These are phyloP conservation scores for Pelvicachromis taeniatus DNA, from an alignment of 2,113 vertebrate genomes.

Conservation along the genomic window DNA sequence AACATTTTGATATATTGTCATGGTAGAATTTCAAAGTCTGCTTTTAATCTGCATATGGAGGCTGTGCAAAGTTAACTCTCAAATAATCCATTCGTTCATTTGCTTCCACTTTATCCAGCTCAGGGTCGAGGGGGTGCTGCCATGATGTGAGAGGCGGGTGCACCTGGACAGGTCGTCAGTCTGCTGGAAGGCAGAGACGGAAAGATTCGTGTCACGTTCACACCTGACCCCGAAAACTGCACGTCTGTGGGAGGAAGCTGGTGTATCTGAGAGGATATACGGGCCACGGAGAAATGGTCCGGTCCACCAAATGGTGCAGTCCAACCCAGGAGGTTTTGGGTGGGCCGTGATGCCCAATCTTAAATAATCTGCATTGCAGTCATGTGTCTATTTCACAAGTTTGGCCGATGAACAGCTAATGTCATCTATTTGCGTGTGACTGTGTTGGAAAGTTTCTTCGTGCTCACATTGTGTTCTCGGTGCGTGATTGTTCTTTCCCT, in stretches of 20 bases:
- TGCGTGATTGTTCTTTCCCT: not conserved
- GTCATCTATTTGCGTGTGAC: not conserved
- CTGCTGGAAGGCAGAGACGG: not conserved
- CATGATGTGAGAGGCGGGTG: not conserved
- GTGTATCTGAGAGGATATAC: not conserved
- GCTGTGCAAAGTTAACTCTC: accelerated
- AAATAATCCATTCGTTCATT: accelerated
- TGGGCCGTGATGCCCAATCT: not conserved
- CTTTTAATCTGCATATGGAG: not conserved
- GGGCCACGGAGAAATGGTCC: not conserved
- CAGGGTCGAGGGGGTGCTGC: accelerated
- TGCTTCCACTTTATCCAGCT: not conserved
- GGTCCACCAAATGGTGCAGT: too few species aligned
- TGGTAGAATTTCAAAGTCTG: not conserved
- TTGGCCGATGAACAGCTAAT: not conserved
- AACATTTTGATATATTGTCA: not conserved
- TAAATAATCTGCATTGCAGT: accelerated
- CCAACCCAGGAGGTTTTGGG: not conserved
- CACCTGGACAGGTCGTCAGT: not conserved
- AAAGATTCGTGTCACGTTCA: not conserved
- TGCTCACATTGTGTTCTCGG: not conserved
- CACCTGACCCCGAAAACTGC: not conserved
- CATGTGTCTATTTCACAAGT: not conserved
- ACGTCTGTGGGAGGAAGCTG: not conserved
- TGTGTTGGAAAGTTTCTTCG: not conserved